Evolutionary conservation across 2,888 invertebrate species (phyloP).

Genomic region (Poecilus cupreus): DNA sequence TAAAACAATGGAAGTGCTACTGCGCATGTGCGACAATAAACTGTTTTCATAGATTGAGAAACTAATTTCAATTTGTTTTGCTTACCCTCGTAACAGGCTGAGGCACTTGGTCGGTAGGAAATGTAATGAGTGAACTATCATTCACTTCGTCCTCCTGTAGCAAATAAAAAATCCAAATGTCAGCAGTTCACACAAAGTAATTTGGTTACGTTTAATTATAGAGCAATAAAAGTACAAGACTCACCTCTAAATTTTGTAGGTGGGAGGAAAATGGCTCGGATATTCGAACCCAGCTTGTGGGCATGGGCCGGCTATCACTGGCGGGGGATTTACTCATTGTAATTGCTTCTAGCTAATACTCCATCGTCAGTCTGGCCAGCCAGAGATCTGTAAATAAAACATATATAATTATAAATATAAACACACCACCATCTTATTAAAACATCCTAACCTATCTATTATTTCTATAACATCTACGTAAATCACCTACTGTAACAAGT

Average conservation of each 20-base stretch:
- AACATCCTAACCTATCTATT: not conserved
- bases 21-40: constrained; percentile 8
- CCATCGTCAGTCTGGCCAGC: constrained; percentile 74
- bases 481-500: not conserved
- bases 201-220: constrained; percentile 9
- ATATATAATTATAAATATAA: constrained; percentile 36
- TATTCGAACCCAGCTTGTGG: constrained; percentile 60
- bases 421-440: constrained; percentile 7
- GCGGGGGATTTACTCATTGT: constrained; percentile 61
- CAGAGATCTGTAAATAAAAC: constrained; percentile 71
- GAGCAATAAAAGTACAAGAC: constrained; percentile 6
- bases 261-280: constrained; percentile 70
- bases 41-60: not conserved
- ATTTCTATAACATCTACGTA: not conserved
- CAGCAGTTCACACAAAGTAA: constrained; percentile 6
- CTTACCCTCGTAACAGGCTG: constrained; percentile 72
- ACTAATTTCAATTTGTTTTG: not conserved
- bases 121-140: constrained; percentile 68
- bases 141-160: constrained; percentile 61
- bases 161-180: constrained; percentile 31
- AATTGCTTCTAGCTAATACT: constrained; percentile 72
- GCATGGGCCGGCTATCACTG: constrained; percentile 62
- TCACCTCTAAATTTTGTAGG: constrained; percentile 62
- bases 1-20: not conserved
- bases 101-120: constrained; percentile 75